phyloP scores from a whole-genome alignment of 2,888 invertebrate species.

The Aporophyla lueneburgensis region DNA sequence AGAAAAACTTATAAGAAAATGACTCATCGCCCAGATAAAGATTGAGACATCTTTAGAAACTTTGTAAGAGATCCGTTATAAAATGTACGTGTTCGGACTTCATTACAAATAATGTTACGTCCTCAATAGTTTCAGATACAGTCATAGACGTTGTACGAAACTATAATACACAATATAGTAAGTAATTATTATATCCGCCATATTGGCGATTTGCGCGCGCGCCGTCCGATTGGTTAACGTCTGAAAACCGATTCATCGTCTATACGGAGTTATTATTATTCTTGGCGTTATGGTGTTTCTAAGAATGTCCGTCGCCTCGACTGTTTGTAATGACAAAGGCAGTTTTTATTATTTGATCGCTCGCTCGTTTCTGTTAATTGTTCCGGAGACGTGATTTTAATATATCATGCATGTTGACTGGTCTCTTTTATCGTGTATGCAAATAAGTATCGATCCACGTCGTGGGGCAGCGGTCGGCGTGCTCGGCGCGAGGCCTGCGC shows the following conservation, averaged over 20 bases:
- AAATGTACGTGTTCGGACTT: constrained; percentile 63
- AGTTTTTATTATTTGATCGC: constrained; percentile 89
- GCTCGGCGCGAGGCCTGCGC: constrained; percentile 45
- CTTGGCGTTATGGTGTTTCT: constrained; percentile 80
- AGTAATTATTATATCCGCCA: constrained; percentile 77
- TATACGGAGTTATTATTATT: constrained; percentile 79
- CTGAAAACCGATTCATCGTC: constrained; percentile 77
- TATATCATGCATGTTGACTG: constrained; percentile 88
- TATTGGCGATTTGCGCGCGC: constrained; percentile 75
- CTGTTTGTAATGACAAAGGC: constrained; percentile 88
- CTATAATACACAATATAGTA: constrained; percentile 61
- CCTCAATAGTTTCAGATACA: constrained; percentile 64
- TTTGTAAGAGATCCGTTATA: constrained; percentile 56
- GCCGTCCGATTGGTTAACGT: constrained; percentile 78
- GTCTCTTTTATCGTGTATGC: constrained; percentile 86
- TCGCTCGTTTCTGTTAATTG: constrained; percentile 88
- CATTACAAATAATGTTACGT: constrained; percentile 53
- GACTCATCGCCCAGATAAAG: constrained; percentile 44
- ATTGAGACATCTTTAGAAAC: constrained; percentile 52
- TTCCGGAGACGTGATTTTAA: constrained; percentile 89
- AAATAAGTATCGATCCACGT: constrained; percentile 80
- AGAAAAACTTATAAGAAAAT: constrained; percentile 37
- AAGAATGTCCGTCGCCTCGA: constrained; percentile 78
- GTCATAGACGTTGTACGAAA: constrained; percentile 59
- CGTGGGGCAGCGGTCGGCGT: constrained; percentile 57